Base-by-base conservation (phyloP, 2,113 vertebrate genomes). In the Lagenorhynchus albirostris region DNA sequence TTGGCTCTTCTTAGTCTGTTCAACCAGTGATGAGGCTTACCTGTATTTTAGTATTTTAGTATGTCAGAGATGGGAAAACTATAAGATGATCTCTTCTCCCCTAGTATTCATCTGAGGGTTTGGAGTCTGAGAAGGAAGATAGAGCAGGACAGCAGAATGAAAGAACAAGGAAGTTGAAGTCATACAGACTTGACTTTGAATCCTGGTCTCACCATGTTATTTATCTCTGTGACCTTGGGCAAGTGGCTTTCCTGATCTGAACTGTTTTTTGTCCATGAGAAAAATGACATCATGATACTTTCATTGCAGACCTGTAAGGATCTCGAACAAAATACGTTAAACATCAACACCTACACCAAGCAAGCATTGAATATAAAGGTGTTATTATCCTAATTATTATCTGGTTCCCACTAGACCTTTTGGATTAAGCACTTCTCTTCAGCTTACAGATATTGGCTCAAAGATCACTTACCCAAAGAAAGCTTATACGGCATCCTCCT, bases 291-390 rank as follows among this genome's bases (percentile, higher is more conserved):
- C 18, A 26, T 26, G 12, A 63, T 44, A 36, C 41, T 70, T 89
- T 44, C 20, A 68, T 12, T 41, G 36, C 8, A 76, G 25, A 20
- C 18, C 13, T 29, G 2, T 76, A 67, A 88, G 76, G 58, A 67
- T 6, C 7, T 3, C 31, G 55, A 58, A n/a, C 12, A 73, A 63
- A 81, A 26, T 47, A 47, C 14, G 13, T 58, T 47, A 11, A 74
- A 23, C 6, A 23, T n/a, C 50, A 47, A 8, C 36, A 62, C 1
- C 8, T 23, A 11, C 50, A 47, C 12, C 1, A 0, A 68, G 17
- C 26, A 83, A 68, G 38, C 29, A 70, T 23, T 31, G 11, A 13
- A 50, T 38, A 14, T 47, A 55, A 81, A 81, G 26, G 4, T n/a
- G 11, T 29, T 88, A 29, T 44, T 91, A 47, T 70, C 36, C n/a